Evolutionary conservation across 2,888 invertebrate species (phyloP).

Genomic region (Melieria picta): DNA sequence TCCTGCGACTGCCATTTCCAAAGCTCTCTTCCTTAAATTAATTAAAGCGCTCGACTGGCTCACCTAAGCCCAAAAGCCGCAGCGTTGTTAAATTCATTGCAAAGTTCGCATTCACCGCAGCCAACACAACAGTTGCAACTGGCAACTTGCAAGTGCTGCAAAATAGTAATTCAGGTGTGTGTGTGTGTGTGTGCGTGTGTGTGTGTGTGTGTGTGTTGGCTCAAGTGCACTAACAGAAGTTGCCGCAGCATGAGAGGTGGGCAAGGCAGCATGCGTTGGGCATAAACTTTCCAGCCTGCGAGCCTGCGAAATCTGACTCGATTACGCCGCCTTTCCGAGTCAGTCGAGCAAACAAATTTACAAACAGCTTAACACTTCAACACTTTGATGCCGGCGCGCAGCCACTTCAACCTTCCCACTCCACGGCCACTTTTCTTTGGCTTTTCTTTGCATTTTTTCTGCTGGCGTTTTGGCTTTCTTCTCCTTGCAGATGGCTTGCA

Average conservation of each 20-base stretch:
- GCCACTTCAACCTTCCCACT: background rate
- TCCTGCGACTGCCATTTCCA: too few relatives aligned
- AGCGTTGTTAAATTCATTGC: too few relatives aligned
- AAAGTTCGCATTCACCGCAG: too few relatives aligned
- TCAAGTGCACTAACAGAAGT: background rate
- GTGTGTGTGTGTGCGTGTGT: background rate
- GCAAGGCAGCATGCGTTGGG: too few relatives aligned
- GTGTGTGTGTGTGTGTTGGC: background rate
- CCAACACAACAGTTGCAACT: too few relatives aligned
- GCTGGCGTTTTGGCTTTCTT: background rate
- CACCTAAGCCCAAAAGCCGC: too few relatives aligned
- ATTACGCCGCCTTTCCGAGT: constrained; percentile 20
- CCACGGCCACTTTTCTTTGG: constrained; percentile 9
- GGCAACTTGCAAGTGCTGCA: too few relatives aligned
- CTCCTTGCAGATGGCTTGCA: background rate
- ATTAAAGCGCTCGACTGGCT: too few relatives aligned
- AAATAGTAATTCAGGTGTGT: background rate
- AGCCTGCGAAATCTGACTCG: constrained; percentile 2
- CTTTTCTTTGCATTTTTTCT: background rate
- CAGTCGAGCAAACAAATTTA: constrained; percentile 41
- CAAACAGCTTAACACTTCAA: constrained; percentile 47
- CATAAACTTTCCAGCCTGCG: too few relatives aligned
- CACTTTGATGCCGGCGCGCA: constrained; percentile 35
- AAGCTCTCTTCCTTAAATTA: too few relatives aligned
- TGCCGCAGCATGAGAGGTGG: too few relatives aligned